These are phyloP conservation scores for Conops quadrifasciatus DNA, from an alignment of 2,888 invertebrate genomes.

Conservation along the genomic window DNA sequence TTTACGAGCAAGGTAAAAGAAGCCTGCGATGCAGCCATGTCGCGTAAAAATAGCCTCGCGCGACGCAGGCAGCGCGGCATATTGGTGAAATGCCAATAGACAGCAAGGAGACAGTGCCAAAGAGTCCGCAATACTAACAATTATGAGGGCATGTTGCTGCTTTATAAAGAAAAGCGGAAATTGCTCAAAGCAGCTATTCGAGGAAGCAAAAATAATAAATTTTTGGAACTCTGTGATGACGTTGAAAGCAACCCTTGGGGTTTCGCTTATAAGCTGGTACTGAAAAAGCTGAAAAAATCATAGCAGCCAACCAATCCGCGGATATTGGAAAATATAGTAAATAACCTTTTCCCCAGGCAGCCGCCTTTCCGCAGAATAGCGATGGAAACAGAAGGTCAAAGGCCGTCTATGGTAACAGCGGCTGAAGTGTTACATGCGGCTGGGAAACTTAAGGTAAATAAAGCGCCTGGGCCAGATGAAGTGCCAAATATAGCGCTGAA, in stretches of 20 bases:
- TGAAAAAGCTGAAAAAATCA: constrained; percentile 10
- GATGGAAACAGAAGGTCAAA: neutral
- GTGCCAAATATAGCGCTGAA: too few relatives aligned
- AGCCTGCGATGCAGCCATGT: neutral
- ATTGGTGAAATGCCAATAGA: too few relatives aligned
- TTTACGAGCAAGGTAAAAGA: neutral
- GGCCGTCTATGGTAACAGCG: too few relatives aligned
- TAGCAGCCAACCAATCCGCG: neutral
- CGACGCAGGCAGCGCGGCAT: neutral
- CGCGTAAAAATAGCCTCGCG: neutral
- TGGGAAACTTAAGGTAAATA: too few relatives aligned
- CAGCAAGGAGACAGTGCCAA: neutral
- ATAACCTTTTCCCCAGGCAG: neutral
- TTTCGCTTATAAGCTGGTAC: neutral
- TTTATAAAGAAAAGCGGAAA: neutral
- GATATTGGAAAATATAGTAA: neutral
- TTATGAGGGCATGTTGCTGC: neutral
- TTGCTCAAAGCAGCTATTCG: neutral
- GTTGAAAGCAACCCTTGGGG: constrained; percentile 4
- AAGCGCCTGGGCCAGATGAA: too few relatives aligned
- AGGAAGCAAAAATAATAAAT: neutral
- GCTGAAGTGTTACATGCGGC: too few relatives aligned
- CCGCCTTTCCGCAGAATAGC: neutral
- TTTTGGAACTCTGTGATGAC: constrained; percentile 1
- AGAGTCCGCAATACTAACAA: neutral